A percentile compares a stretch with the other conserved stretches of the same genome.
phyloP scores from a whole-genome alignment of 2,888 invertebrate species.

The Lycia hirtaria region DNA sequence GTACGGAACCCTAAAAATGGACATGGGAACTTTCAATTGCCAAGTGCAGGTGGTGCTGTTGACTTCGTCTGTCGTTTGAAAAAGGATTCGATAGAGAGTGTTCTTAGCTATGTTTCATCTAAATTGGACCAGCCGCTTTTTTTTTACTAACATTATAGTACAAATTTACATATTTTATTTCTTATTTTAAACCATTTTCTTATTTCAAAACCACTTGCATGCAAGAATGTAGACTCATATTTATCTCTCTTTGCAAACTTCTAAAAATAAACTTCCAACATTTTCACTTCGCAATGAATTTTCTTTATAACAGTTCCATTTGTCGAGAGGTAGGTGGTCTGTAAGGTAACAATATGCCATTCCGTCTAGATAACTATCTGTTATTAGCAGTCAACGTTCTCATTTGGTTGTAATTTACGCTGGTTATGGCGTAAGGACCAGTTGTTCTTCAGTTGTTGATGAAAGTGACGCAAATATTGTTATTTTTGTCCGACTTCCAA shows the following conservation, averaged over 20 bases:
- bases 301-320: slow-evolving; percentile 16
- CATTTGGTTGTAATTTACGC: slow-evolving; percentile 12
- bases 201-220: neutral
- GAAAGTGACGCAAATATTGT: slow-evolving; percentile 9
- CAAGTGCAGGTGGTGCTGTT: too few relatives aligned
- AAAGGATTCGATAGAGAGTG: too few relatives aligned
- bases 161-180: neutral
- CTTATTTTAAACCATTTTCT: neutral
- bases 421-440: slow-evolving; percentile 11
- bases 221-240: neutral
- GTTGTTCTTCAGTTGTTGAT: slow-evolving; percentile 4
- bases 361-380: slow-evolving; percentile 28
- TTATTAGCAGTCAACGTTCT: slow-evolving; percentile 19
- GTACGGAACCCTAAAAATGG: too few relatives aligned
- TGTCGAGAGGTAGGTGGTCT: slow-evolving; percentile 21
- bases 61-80: too few relatives aligned
- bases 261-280: slow-evolving; percentile 7
- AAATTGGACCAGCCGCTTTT: too few relatives aligned
- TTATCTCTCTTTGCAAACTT: neutral
- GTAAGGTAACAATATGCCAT: slow-evolving; percentile 35
- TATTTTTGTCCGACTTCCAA: neutral
- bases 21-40: too few relatives aligned
- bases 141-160: too few relatives aligned
- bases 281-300: slow-evolving; percentile 6
- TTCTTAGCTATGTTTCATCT: too few relatives aligned